Conservation (phyloP, 2,797 vertebrate genomes). For the Neoniphon sammara region DNA sequence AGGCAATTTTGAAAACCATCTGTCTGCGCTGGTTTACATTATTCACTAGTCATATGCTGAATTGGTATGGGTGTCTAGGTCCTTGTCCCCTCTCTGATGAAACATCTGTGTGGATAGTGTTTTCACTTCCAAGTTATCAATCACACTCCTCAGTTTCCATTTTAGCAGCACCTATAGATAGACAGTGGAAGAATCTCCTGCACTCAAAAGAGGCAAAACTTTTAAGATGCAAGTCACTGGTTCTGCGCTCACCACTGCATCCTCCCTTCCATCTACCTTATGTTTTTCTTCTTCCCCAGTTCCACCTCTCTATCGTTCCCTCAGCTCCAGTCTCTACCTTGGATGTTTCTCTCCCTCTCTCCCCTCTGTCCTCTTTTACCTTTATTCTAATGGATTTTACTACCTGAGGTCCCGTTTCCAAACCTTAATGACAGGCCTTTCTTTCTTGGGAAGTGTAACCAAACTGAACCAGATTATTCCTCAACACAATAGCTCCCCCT, state of each 20-base stretch:
- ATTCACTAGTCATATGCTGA: conserved; percentile 59
- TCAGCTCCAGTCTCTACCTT: conserved; percentile 17
- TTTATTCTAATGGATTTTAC: conserved; percentile 66
- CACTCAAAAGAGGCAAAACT: conserved; percentile 25
- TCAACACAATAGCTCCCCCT: conserved; percentile 71
- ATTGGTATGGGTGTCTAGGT: conserved; percentile 30
- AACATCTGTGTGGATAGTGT: conserved; percentile 52
- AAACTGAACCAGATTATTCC: conserved; percentile 41
- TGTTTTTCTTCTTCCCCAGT: conserved; percentile 17
- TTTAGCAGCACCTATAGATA: conserved; percentile 11
- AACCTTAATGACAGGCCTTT: conserved; percentile 53
- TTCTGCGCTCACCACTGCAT: background rate
- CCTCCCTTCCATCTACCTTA: background rate
- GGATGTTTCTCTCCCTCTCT: conserved; percentile 19
- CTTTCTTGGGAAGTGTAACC: conserved; percentile 35
- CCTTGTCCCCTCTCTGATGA: conserved; percentile 46
- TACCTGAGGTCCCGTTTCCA: conserved; percentile 68
- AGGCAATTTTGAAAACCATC: conserved; percentile 65
- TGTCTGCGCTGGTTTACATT: conserved; percentile 70
- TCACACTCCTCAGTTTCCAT: conserved; percentile 17
- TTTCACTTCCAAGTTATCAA: conserved; percentile 42
- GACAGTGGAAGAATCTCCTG: conserved; percentile 14
- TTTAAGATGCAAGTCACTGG: conserved; percentile 16
- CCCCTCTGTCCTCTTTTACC: conserved; percentile 46
- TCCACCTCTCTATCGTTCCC: conserved; percentile 33